Conservation (phyloP, 2,797 vertebrate species). For the Protonibea diacanthus region DNA sequence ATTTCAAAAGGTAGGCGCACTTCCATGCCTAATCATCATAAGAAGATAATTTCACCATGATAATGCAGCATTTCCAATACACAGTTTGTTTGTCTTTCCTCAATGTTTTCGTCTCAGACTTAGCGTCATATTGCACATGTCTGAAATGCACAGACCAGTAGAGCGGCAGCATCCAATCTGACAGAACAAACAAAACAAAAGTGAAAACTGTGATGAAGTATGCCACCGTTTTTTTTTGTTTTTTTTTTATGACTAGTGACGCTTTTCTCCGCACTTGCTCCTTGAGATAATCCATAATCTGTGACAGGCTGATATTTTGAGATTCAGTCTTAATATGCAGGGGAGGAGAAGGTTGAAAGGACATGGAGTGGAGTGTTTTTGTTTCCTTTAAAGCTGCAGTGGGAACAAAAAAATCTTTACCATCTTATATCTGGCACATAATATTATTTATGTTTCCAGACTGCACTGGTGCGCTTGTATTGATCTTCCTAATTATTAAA, state of each 20-base stretch:
- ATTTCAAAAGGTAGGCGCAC: background rate
- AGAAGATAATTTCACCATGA: background rate
- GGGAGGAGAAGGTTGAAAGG: background rate
- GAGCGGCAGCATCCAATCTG: conserved; percentile 22
- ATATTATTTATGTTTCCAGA: background rate
- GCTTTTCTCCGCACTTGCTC: conserved; percentile 7
- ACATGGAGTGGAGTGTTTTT: background rate
- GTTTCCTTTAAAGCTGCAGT: background rate
- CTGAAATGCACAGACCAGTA: conserved; percentile 21
- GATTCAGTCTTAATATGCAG: conserved; percentile 16
- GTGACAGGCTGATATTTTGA: conserved; percentile 28
- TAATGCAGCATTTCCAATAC: background rate
- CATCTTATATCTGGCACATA: background rate
- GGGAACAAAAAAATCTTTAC: background rate
- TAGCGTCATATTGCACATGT: conserved; percentile 6
- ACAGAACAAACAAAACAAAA: conserved; percentile 27
- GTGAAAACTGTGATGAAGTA: background rate
- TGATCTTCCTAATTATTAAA: conserved; percentile 19
- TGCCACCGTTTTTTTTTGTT: background rate
- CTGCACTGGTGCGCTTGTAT: background rate
- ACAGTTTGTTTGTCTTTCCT: background rate
- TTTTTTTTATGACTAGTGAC: conserved; percentile 6
- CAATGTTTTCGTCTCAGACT: conserved; percentile 1
- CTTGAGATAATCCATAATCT: conserved; percentile 42
- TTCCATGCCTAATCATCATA: background rate